Evolutionary conservation across 2,888 invertebrate genomes (phyloP), one percentile per base, ranked within the genome.

Genomic region (Hyalella azteca): DNA sequence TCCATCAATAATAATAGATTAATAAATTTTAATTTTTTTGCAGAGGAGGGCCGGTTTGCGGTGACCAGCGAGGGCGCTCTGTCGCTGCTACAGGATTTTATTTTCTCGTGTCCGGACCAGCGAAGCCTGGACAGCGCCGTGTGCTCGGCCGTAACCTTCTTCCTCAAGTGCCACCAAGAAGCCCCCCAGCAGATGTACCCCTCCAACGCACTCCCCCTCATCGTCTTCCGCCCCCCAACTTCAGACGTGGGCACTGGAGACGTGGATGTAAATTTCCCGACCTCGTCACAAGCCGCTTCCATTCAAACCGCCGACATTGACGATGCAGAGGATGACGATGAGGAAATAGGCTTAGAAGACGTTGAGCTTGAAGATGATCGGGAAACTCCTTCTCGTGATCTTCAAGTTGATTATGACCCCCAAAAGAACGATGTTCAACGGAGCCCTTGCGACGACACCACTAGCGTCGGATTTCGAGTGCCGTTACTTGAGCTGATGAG

Each of bases 61-160:
- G 76, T 82, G 48, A 39, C 79, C 13, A 36, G 78, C 9, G 78
- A 80, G 32, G 80, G 77, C 48, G 82, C 81, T 9, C 59, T 82
- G 29, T 78, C 81, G 36, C 60, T 82, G 11, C 48, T 78, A 2
- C 81, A 84, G 77, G 73, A 80, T 19, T 84, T 84, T 75, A 78
- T 83, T 26, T 76, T 80, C 50, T 75, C 77, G 4, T 83, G 84
- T 49, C 83, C 84, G 15, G 66, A 81, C 32, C 78, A 82, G 50
- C 73, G 79, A 41, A 81, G 76, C 45, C 80, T 79, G 26, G 84
- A 84, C 75, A 78, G 73, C 45, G 73, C 76, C 54, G 78, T 84
- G 49, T 81, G 82, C 50, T 73, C 66, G 49, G 84, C 82, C 73
- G 81, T 81, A 45, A 84, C 81, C 75, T 81, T 83, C 32, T 81